phyloP scores from a whole-genome alignment of 2,888 invertebrate genomes.

The Yponomeuta sedellus region DNA sequence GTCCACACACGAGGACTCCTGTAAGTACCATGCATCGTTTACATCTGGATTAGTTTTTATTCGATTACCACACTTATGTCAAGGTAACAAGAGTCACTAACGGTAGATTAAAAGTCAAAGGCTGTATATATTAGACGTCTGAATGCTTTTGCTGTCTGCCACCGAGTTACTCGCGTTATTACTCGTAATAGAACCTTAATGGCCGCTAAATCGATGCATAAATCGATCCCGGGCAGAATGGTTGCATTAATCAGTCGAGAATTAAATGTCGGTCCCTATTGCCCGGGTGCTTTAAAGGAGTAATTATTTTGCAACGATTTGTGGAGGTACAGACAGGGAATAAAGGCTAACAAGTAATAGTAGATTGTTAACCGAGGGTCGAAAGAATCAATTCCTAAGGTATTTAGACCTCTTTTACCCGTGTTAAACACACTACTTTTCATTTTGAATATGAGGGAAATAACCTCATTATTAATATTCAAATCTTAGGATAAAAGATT shows the following conservation, averaged over 20 bases:
- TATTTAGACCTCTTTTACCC: too few species aligned
- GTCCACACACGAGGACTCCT: background rate
- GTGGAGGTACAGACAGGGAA: background rate
- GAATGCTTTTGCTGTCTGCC: slow-evolving; percentile 17
- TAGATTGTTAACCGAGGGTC: too few species aligned
- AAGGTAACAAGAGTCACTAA: too few species aligned
- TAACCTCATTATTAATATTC: too few species aligned
- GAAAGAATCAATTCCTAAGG: too few species aligned
- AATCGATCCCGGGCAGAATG: slow-evolving; percentile 53
- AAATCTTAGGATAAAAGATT: too few species aligned
- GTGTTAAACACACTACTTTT: too few species aligned
- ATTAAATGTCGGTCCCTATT: slow-evolving; percentile 8
- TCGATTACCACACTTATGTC: too few species aligned
- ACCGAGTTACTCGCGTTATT: slow-evolving; percentile 36
- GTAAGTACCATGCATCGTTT: background rate
- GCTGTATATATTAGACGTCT: slow-evolving; percentile 12
- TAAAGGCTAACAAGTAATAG: background rate
- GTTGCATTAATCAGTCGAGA: slow-evolving; percentile 47
- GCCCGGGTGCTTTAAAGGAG: background rate
- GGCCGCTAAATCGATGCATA: slow-evolving; percentile 50
- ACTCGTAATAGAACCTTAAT: slow-evolving; percentile 45
- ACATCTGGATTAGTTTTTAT: background rate
- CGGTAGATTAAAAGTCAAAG: too few species aligned
- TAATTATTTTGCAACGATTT: background rate
- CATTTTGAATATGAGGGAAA: too few species aligned